phyloP scores from a whole-genome alignment of 2,888 invertebrate genomes.

The Eutolmus rufibarbis region DNA sequence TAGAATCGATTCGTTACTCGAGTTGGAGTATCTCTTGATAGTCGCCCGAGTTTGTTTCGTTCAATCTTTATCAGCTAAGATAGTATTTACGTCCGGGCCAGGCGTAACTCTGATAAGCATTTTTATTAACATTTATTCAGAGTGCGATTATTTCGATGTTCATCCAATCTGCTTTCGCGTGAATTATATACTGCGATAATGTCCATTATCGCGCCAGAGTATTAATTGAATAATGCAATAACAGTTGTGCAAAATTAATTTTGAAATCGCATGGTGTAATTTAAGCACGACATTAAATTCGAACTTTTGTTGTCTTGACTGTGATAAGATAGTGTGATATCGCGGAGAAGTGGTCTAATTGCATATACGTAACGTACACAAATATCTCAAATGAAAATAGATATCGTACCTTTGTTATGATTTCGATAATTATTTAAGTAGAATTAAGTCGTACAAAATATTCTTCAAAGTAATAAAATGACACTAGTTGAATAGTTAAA shows the following conservation, averaged over 20 bases:
- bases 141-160: neutral
- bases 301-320: neutral
- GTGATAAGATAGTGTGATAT: neutral
- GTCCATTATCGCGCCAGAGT: neutral
- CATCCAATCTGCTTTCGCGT: neutral
- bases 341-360: neutral
- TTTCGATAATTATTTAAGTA: too few species aligned
- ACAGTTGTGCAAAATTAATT: neutral
- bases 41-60: neutral
- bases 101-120: neutral
- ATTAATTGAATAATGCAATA: neutral
- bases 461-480: too few species aligned
- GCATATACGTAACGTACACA: neutral
- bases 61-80: neutral
- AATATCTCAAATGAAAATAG: neutral
- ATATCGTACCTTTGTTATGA: too few species aligned
- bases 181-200: neutral
- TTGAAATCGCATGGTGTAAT: neutral
- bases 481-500: too few species aligned
- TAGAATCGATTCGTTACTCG: neutral
- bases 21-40: neutral
- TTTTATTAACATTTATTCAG: neutral
- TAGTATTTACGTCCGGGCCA: neutral
- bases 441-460: too few species aligned
- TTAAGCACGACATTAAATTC: neutral